Percentiles rank a stretch among this genome's conserved stretches.
Conservation (phyloP, 2,797 vertebrate species). For the Anguilla anguilla region DNA sequence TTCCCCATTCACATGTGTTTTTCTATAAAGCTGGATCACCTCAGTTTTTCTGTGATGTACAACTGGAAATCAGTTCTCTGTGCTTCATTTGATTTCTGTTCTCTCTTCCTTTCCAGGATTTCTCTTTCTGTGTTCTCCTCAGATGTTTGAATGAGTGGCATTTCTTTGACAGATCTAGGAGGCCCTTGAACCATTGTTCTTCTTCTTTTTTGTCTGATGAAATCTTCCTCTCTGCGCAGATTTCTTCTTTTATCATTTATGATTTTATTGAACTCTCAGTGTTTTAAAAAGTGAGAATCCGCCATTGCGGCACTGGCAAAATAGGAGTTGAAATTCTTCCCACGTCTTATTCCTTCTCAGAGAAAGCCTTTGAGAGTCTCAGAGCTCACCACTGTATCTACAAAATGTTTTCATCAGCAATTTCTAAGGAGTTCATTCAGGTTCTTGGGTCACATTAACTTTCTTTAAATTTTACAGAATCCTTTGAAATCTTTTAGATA, state of each 20-base stretch:
- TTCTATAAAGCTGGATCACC: neutral
- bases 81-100: neutral
- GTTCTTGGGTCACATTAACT: constrained; percentile 48
- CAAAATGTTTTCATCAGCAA: constrained; percentile 60
- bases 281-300: constrained; percentile 39
- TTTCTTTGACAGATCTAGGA: neutral
- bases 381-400: constrained; percentile 48
- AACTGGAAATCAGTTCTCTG: neutral
- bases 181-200: neutral
- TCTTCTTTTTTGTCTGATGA: neutral
- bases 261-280: constrained; percentile 15
- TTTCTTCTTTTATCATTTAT: constrained; percentile 15
- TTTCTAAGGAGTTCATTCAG: constrained; percentile 62
- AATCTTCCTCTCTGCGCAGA: neutral
- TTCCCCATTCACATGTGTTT: neutral
- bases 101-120: neutral
- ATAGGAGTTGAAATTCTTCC: constrained; percentile 47
- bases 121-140: neutral
- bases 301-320: constrained; percentile 28
- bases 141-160: neutral
- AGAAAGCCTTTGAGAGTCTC: constrained; percentile 45
- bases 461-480: constrained; percentile 48
- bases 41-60: neutral
- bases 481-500: constrained; percentile 43
- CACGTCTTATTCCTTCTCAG: constrained; percentile 46